Base-by-base conservation (phyloP, 2,888 invertebrate genomes). In the Ormyrus labotus region DNA sequence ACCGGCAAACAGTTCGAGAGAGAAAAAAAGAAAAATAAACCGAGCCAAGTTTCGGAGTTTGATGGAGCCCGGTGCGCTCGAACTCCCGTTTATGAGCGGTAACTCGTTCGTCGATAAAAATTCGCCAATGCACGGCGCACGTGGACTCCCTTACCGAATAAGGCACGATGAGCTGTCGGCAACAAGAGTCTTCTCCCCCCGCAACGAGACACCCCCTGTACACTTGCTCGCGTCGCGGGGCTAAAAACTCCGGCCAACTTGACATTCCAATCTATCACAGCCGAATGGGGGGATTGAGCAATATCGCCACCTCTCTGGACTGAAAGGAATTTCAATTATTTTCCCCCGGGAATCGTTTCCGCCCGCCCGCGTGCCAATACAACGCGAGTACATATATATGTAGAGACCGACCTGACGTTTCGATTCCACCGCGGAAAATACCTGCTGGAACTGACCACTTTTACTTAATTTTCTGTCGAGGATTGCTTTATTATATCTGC, bases 211-310 rank as follows among this genome's bases (percentile, higher is more conserved):
- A 2, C 19, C 19, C 2, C 19, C 19, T 19, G 19, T 19, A 19
- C 19, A 19, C 19, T 19, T 19, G 19, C 19, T 19, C 19, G 19
- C 2, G 19, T 19, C 19, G 19, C 19, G 19, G 19, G 0, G 1
- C 19, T 19, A 19, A 19, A 19, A 19, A 72, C 61, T 48, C 50
- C n/a, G 50, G 10, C 47, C 6, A 13, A 63, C 10, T 10, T 45
- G 67, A 53, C 81, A 63, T 78, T 83, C 75, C 85, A 81, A 84
- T 83, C 80, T 83, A 83, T 83, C 85, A 84, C 78, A 82, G 82
- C 65, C 78, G 74, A 77, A 70, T 79, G 64, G 69, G 71, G 79
- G 1, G 47, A 9, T 48, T 55, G 47, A 53, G 53, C 58, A 55
- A 76, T 61, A 69, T 19, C 19, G 19, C 19, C 19, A 19, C 19